These are phyloP conservation scores for Lycocorax pyrrhopterus DNA, from an alignment of 2,113 vertebrate species.

Conservation along the genomic window DNA sequence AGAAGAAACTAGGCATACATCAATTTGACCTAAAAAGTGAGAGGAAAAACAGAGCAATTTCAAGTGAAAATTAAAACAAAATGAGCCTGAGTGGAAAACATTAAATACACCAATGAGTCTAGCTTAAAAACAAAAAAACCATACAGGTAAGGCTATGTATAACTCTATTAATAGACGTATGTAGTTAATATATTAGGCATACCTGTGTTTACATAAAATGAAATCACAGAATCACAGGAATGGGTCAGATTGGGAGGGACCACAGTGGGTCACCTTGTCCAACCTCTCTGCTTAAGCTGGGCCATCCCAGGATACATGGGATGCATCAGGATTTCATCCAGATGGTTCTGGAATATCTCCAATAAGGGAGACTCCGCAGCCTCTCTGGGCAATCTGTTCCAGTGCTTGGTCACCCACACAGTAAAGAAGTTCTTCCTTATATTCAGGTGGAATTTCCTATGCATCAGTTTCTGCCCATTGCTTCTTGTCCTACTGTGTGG, in stretches of 20 bases:
- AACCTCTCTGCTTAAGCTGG: background rate
- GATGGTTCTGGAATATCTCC: background rate
- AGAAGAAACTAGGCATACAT: background rate
- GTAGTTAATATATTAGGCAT: background rate
- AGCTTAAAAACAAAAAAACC: background rate
- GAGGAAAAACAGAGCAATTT: background rate
- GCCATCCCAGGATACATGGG: background rate
- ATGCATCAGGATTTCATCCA: background rate
- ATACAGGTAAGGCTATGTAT: background rate
- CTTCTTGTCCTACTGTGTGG: background rate
- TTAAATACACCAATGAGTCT: background rate
- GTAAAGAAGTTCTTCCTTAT: background rate
- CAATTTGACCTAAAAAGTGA: background rate
- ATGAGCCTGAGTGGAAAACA: background rate
- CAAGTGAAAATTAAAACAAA: background rate
- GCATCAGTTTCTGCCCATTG: background rate
- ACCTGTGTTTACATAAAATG: background rate
- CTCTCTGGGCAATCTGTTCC: background rate
- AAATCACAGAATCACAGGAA: background rate
- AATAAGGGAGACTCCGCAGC: too few species aligned
- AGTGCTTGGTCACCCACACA: fast-evolving
- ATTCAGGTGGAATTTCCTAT: background rate
- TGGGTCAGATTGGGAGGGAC: background rate
- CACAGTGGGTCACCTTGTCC: background rate
- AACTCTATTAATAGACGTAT: background rate